These are phyloP conservation scores for Oscheius myriophilus DNA, from an alignment of 2,888 invertebrate species.

Conservation along the genomic window DNA sequence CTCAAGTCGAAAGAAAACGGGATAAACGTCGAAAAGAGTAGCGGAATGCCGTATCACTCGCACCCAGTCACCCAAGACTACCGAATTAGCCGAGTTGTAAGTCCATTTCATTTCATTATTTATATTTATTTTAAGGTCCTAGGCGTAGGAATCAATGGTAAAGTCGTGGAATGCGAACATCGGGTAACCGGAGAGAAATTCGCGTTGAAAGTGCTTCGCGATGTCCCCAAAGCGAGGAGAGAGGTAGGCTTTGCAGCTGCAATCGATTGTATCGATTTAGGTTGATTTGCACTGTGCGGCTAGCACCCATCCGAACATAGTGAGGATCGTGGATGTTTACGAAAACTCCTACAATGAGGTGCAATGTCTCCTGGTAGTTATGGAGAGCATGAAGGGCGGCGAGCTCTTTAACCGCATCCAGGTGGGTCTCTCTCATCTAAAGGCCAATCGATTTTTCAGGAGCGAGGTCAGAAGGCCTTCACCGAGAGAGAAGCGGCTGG, in stretches of 20 bases:
- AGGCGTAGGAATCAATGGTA: slow-evolving; percentile 96
- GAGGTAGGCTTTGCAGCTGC: slow-evolving; percentile 75
- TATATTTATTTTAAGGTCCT: slow-evolving; percentile 77
- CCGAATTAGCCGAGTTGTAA: slow-evolving; percentile 51
- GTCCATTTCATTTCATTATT: neutral
- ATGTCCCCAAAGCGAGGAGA: slow-evolving; percentile 88
- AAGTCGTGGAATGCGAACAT: slow-evolving; percentile 92
- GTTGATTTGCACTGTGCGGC: slow-evolving; percentile 95
- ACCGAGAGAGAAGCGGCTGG: slow-evolving; percentile 92
- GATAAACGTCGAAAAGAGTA: neutral
- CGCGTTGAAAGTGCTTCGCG: slow-evolving; percentile 91
- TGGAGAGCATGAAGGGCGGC: slow-evolving; percentile 99
- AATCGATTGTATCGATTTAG: slow-evolving; percentile 28
- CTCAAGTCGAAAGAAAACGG: slow-evolving; percentile 15
- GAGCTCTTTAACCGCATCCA: slow-evolving; percentile 97
- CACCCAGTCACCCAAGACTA: slow-evolving; percentile 59
- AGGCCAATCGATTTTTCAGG: slow-evolving; percentile 72
- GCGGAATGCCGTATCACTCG: slow-evolving; percentile 46
- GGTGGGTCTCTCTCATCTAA: too few species aligned
- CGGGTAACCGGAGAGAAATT: slow-evolving; percentile 82
- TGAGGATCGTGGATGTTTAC: slow-evolving; percentile 90
- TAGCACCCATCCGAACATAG: slow-evolving; percentile 89
- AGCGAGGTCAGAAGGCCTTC: slow-evolving; percentile 90
- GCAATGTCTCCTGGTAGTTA: slow-evolving; percentile 93
- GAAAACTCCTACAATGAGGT: slow-evolving; percentile 93